Evolutionary conservation across 2,113 vertebrate species (phyloP), one percentile per base, ranked within the genome.

Genomic region (Sebastes schlegelii): DNA sequence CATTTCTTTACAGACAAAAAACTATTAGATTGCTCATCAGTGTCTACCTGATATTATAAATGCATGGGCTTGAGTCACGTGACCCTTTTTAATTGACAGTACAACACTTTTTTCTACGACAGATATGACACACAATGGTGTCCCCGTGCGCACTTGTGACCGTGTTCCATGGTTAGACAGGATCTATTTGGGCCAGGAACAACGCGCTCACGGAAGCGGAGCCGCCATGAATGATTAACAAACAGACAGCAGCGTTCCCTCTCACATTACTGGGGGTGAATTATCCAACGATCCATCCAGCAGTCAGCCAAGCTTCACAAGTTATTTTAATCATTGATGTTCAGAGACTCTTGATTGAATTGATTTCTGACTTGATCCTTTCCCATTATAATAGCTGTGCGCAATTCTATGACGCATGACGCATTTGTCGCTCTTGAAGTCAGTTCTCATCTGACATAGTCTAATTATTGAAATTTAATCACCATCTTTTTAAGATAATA

Each of bases 171-270:
- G 17, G 16, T 34, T 23, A 11, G 63, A 61, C 46, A 6, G 34
- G 77, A 64, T 77, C 45, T 5, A 74, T 84, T 65, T 71, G 70
- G 75, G 76, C 55, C 82, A 62, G 74, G 58, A 72, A 57, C 58
- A 51, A 42, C 49, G 68, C 21, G 54, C 55, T n/a, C 21, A 65
- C 26, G 74, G 73, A 71, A 77, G 77, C 46, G 58, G 65, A 86
- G 73, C 74, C 58, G 46, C 40, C 57, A 86, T 94, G 62, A 92
- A 94, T 94, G 89, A 94, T 94, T 94, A 63, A 95, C 21, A 70
- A 45, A 95, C 19, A 66, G 55, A 69, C 19, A 55, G 51, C 71
- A 63, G 55, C 40, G 61, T 55, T 85, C 55, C 55, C 42, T 85
- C 91, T 94, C 88, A 80, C 70, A 43, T 95, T 93, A 84, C 87